Conservation (phyloP, 2,113 vertebrate species). For the Globicephala melas region DNA sequence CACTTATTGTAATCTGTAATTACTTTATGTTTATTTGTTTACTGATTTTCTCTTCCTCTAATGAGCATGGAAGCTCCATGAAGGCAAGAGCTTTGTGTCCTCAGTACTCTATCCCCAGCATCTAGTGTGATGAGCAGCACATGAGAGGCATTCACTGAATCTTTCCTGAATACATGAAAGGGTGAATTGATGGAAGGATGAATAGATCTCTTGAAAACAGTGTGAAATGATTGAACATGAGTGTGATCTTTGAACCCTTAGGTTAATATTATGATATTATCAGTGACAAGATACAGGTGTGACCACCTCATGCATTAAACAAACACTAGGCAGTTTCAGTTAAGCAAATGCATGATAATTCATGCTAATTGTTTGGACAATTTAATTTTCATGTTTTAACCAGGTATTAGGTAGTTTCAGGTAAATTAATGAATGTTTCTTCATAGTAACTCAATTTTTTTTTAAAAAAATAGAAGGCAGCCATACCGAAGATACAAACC, state of each 20-base stretch:
- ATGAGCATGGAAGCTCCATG: background rate
- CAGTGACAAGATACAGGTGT: background rate
- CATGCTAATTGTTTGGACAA: background rate
- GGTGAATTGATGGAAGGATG: background rate
- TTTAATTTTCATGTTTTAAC: slow-evolving; percentile 20
- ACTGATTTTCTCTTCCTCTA: background rate
- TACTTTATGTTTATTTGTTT: background rate
- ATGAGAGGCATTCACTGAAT: background rate
- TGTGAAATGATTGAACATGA: background rate
- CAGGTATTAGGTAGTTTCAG: background rate
- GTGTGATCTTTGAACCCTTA: background rate
- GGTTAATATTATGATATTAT: background rate
- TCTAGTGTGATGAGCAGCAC: background rate
- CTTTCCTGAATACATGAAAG: background rate
- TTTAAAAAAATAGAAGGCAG: background rate
- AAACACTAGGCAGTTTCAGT: background rate
- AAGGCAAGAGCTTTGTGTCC: background rate
- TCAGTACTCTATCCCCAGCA: background rate
- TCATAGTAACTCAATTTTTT: background rate
- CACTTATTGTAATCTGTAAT: background rate
- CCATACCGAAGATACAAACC: background rate
- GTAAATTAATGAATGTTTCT: background rate
- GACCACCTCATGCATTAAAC: background rate
- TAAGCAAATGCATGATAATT: background rate
- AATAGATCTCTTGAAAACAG: background rate